Base-by-base conservation (phyloP, 1,140 invertebrate species). In the Achatina immaculata region DNA sequence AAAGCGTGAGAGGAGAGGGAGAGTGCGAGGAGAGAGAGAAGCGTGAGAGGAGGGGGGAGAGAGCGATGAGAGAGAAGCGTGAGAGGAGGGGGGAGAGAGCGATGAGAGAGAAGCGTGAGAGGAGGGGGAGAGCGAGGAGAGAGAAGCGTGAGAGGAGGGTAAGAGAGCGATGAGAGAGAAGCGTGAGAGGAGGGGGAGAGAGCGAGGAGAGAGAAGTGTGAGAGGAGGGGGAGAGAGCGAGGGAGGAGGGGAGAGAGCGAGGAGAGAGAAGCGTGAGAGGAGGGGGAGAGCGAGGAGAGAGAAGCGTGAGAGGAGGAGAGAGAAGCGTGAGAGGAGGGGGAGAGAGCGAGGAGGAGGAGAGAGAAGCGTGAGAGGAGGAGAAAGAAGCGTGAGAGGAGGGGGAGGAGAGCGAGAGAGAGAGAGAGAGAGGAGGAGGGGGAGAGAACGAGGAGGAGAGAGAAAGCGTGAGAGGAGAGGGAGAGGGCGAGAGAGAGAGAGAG, bases 371-470 rank as follows among this genome's bases (percentile, higher is more conserved):
- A 28, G 36, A 42, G 19, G 7, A 11, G 19, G 7, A 72, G 11
- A 21, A 36, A 36, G 40, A 72, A 6, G 11, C 4, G 11, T 31
- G 31, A 9, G 36, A 42, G 62, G 42, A 34, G 66, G 58, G 66
- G 36, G 42, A 38, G 66, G 55, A 66, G 43, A 34, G 3, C 43
- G 66, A 69, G 42, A 48, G 42, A 79, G 45, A 79, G 14, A 51
- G 38, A 78, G 38, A 66, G 62, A 66, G 76, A 48, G 62, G 66
- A 6, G 40, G 51, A 42, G 19, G 19, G 28, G 38, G 34, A 66
- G 43, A 78, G 76, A 78, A 36, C 24, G 75, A 77, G 55, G 38
- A 34, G 34, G 40, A 78, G 55, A 66, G 38, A 66, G 76, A 78
- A 78, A 6, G 42, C 34, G 19, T 24, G 62, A 51, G 28, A 71